Base-by-base conservation (phyloP, 2,113 vertebrate species). In the Pachypanchax playfairii region DNA sequence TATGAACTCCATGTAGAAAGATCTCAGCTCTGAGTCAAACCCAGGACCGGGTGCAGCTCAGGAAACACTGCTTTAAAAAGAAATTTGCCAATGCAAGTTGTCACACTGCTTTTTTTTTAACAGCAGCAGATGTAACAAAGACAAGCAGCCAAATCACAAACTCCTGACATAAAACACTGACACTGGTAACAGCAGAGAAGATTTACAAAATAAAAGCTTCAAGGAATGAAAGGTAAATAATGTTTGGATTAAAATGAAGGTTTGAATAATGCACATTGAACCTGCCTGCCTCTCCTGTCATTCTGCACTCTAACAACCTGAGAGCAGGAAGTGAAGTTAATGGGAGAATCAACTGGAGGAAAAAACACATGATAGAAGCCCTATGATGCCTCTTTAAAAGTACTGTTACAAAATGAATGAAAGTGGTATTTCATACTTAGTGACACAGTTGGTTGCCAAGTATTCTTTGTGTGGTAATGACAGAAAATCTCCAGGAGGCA, bases 321-420 rank as follows among this genome's bases (percentile, higher is more conserved):
- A 65, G 62, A 69, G 54, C 73, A 68, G 63, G 67, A 73, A 73
- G 73, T 77, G 44, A 31, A 41, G 36, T 46, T 55, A 70, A 71
- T 43, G 53, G 43, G 35, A 36, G 43, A 57, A 59, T 75, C 26
- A 50, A 73, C 38, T 18, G 69, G 50, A 77, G 77, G 77, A 70
- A 65, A 75, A 79, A 65, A 53, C 71, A 20, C 60, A 41, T 4
- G n/a, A 64, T 57, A 47, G n/a, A n/a, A n/a, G 42, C 67, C 29
- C 25, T 1, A 4, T 29, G 18, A 15, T 7, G 48, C 42, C 58
- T 80, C 66, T 46, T 64, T 73, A 70, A 55, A 62, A 52, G 18
- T n/a, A n/a, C n/a, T n/a, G n/a, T n/a, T 3, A 13, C 6, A 4
- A 6, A 73, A 75, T 56, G 64, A 76, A 35, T 3, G 25, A 64